Evolutionary conservation across 2,888 invertebrate genomes (phyloP).

Genomic region (Lithophane leautieri): DNA sequence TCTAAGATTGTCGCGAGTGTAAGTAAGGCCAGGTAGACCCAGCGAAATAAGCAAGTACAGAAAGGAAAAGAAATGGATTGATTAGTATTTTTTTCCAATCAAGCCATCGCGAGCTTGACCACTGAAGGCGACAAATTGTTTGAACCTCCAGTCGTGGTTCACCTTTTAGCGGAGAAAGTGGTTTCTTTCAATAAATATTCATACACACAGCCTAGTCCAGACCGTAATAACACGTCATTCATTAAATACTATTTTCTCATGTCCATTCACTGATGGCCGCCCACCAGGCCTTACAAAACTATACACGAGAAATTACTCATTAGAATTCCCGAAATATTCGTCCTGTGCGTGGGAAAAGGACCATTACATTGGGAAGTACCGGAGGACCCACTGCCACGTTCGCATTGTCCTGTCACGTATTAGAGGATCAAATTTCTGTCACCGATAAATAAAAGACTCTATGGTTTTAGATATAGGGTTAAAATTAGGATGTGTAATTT

Average conservation of each 20-base stretch:
- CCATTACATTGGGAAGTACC: constrained; percentile 35
- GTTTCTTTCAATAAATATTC: constrained; percentile 48
- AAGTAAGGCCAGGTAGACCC: too few species aligned
- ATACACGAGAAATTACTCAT: constrained; percentile 53
- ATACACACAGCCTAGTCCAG: constrained; percentile 20
- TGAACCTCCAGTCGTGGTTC: background rate
- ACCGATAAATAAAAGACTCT: constrained; percentile 18
- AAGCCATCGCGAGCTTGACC: background rate
- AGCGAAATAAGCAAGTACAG: too few species aligned
- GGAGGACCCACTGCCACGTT: constrained; percentile 47
- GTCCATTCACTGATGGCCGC: constrained; percentile 18
- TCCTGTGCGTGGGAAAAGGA: constrained; percentile 58
- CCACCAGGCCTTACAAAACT: constrained; percentile 53
- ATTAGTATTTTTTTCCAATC: background rate
- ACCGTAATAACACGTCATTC: constrained; percentile 38
- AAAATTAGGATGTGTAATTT: constrained; percentile 1
- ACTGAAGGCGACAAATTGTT: background rate
- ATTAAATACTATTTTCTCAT: constrained; percentile 32
- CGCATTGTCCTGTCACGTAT: constrained; percentile 63
- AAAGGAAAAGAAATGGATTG: too few species aligned
- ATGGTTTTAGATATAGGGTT: constrained; percentile 3
- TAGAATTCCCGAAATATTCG: constrained; percentile 50
- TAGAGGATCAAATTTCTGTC: constrained; percentile 2
- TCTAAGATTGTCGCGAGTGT: too few species aligned
- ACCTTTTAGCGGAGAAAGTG: constrained; percentile 32